phyloP scores from a whole-genome alignment of 1,140 invertebrate species.

The Scaptomyza hsui region DNA sequence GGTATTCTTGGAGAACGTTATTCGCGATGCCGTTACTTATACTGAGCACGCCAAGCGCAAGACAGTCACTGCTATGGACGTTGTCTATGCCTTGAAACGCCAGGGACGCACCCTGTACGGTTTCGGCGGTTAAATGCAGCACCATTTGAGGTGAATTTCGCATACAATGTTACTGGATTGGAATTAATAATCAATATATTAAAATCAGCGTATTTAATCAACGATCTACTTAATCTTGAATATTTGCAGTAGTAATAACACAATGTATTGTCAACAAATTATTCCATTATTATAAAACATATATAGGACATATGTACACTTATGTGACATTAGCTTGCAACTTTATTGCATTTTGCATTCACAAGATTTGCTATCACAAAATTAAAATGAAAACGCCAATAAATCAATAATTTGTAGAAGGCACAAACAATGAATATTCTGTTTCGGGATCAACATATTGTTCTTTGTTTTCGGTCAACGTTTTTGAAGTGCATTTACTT shows the following conservation, averaged over 20 bases:
- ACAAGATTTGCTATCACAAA: conserved; percentile 5
- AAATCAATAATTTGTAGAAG: conserved; percentile 25
- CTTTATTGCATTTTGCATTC: conserved; percentile 8
- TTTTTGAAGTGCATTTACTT: background rate
- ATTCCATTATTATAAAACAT: conserved; percentile 60
- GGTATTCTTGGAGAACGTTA: conserved; percentile 92
- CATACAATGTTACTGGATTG: background rate
- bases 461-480: background rate
- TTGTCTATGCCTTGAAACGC: conserved; percentile 93
- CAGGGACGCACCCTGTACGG: conserved; percentile 90
- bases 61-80: conserved; percentile 94
- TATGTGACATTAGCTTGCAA: conserved; percentile 2
- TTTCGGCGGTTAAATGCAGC: conserved; percentile 86
- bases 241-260: conserved; percentile 50
- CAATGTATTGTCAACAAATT: conserved; percentile 46
- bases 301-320: conserved; percentile 21
- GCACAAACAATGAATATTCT: conserved; percentile 32
- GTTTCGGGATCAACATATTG: background rate
- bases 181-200: conserved; percentile 21
- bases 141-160: background rate
- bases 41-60: conserved; percentile 93
- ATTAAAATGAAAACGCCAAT: conserved; percentile 33
- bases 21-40: conserved; percentile 93
- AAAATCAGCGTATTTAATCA: conserved; percentile 26
- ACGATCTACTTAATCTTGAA: conserved; percentile 31